phyloP scores from a whole-genome alignment of 2,797 vertebrate genomes.

The Otolemur crassicaudatus region DNA sequence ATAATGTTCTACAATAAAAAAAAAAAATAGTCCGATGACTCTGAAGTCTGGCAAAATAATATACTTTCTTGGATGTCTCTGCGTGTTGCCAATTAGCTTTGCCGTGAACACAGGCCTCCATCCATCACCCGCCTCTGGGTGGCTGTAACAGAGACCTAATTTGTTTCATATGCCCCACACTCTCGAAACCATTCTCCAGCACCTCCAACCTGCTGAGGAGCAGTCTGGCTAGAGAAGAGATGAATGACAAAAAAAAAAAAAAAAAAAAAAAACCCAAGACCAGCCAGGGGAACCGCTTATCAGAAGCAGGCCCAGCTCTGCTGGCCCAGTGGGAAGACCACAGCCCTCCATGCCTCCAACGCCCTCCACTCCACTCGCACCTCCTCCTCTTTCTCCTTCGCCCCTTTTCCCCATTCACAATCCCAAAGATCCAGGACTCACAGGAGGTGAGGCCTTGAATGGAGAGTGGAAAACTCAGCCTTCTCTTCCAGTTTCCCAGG shows the following conservation, averaged over 20 bases:
- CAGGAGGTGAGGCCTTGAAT: neutral
- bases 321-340: conserved; percentile 54
- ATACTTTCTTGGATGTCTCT: conserved; percentile 91
- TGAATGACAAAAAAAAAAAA: conserved; percentile 89
- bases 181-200: conserved; percentile 91
- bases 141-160: conserved; percentile 89
- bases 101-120: conserved; percentile 98
- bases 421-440: conserved; percentile 55
- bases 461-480: conserved; percentile 58
- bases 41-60: conserved; percentile 92
- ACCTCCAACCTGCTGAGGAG: conserved; percentile 93
- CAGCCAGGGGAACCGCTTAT: conserved; percentile 75
- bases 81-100: conserved; percentile 99
- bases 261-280: conserved; percentile 77
- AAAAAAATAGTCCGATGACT: conserved; percentile 84
- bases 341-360: neutral
- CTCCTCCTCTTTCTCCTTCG: conserved; percentile 60
- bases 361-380: neutral
- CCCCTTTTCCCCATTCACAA: conserved; percentile 78
- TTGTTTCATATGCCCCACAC: conserved; percentile 89
- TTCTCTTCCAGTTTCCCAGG: conserved; percentile 52
- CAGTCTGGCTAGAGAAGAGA: conserved; percentile 85
- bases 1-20: conserved; percentile 90
- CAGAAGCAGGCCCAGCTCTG: conserved; percentile 76
- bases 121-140: conserved; percentile 99